These are phyloP conservation scores for Serranus cabrilla DNA, from an alignment of 2,797 vertebrate species.

Conservation along the genomic window DNA sequence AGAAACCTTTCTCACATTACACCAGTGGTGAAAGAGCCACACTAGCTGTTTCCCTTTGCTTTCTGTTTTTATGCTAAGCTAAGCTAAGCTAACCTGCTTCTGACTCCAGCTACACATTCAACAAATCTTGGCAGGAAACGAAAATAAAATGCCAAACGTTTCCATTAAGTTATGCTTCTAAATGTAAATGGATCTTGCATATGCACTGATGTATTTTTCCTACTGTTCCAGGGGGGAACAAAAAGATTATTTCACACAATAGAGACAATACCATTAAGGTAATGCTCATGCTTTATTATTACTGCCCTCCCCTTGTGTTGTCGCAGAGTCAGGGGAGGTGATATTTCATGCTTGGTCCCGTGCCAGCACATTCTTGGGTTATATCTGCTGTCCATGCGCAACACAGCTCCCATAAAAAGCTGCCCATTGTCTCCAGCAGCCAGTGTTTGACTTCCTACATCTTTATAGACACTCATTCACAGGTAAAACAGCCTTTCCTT, in stretches of 20 bases:
- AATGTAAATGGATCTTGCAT: not conserved
- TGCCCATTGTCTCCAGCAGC: constrained; percentile 73
- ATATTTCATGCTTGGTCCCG: constrained; percentile 72
- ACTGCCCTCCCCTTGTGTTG: constrained; percentile 42
- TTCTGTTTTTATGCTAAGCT: constrained; percentile 6
- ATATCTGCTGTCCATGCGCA: constrained; percentile 74
- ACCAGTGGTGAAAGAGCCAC: not conserved
- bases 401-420: constrained; percentile 75
- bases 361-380: constrained; percentile 83
- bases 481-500: constrained; percentile 70
- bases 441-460: constrained; percentile 57
- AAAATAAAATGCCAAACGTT: not conserved
- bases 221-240: not conserved
- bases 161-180: too few species aligned
- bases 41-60: not conserved
- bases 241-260: not conserved
- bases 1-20: not conserved
- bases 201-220: not conserved
- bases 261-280: constrained; percentile 48
- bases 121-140: not conserved
- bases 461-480: constrained; percentile 41
- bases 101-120: not conserved
- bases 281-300: constrained; percentile 68
- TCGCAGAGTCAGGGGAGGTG: constrained; percentile 66
- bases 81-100: not conserved